Evolutionary conservation across 2,888 invertebrate species (phyloP), one percentile per base, ranked within the genome.

Genomic region (Ischnura elegans): DNA sequence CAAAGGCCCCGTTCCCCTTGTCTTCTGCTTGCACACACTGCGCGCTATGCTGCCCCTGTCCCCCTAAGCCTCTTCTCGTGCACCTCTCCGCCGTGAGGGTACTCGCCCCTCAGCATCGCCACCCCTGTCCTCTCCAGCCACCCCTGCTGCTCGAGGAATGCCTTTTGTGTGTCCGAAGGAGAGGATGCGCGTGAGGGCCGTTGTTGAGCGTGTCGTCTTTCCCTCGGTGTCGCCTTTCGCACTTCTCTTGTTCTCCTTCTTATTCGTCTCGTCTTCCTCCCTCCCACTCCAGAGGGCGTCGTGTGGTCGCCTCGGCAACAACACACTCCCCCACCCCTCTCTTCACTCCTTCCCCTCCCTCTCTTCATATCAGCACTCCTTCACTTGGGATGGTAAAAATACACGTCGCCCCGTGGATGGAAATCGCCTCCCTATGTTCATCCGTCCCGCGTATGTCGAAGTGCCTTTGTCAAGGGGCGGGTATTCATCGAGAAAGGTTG

Each of bases 201-300:
- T n/a, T 10, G 66, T 10, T 16, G 66, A 29, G 76, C 76, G 36
- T 76, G 76, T 76, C 76, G 29, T 76, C 36, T 76, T 76, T 36
- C 36, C 29, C 36, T 36, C 76, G 76, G 76, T 76, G 76, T 76
- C 36, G 76, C 76, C 76, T 76, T 76, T 76, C 76, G 36, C 66
- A 29, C 29, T n/a, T 29, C 66, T 29, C 36, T 36, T 36, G n/a
- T n/a, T 36, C 36, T 76, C 29, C 76, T 16, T 36, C 36, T n/a
- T 13, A 6, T 25, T 61, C 61, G 55, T 19, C 55, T 13, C 55
- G 10, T 10, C 55, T 19, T 55, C 55, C 13, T 21, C 61, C 61
- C 61, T 6, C 25, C 25, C 51, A 47, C 47, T 51, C 51, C 19
- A 51, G 13, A 51, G 2, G 2, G 16, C 2, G 19, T 10, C 4